These are phyloP conservation scores for Myotis yumanensis DNA, from an alignment of 2,113 vertebrate species.

Conservation along the genomic window DNA sequence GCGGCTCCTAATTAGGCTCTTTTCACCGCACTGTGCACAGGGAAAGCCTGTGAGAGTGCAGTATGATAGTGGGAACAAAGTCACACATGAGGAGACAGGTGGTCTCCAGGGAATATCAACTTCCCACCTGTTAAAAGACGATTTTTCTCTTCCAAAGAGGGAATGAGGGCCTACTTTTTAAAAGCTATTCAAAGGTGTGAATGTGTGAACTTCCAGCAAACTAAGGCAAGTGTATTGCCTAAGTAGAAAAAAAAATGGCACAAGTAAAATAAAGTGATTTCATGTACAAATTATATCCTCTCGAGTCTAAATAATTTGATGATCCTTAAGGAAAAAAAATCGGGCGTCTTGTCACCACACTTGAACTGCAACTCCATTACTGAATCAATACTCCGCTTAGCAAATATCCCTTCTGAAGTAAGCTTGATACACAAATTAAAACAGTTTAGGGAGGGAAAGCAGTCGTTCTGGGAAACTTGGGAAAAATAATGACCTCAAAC, in stretches of 20 bases:
- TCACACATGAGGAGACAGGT: not conserved
- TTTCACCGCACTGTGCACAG: not conserved
- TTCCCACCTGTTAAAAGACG: slow-evolving; percentile 2
- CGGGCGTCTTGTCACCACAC: slow-evolving; percentile 34
- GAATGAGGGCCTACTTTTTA: not conserved
- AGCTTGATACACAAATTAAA: slow-evolving; percentile 49
- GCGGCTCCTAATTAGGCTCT: not conserved
- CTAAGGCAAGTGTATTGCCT: not conserved
- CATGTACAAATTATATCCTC: slow-evolving; percentile 9
- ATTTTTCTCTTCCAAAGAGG: slow-evolving; percentile 26
- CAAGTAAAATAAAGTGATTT: not conserved
- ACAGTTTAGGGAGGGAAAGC: not conserved
- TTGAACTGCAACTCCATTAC: slow-evolving; percentile 63
- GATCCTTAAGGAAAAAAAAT: slow-evolving; percentile 17
- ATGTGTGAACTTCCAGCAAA: slow-evolving; percentile 25
- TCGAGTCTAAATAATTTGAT: slow-evolving; percentile 42
- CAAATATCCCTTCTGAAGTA: slow-evolving; percentile 43
- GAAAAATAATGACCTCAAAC: slow-evolving; percentile 30
- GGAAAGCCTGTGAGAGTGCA: not conserved
- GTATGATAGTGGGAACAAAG: not conserved
- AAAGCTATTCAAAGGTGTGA: not conserved
- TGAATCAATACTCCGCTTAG: slow-evolving; percentile 54
- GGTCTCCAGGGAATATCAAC: not conserved
- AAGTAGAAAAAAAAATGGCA: not conserved
- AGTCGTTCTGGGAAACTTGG: slow-evolving; percentile 58